Evolutionary conservation across 2,797 vertebrate genomes (phyloP), one percentile per base, ranked within the genome.

Genomic region (Sternarchorhynchus goeldii): DNA sequence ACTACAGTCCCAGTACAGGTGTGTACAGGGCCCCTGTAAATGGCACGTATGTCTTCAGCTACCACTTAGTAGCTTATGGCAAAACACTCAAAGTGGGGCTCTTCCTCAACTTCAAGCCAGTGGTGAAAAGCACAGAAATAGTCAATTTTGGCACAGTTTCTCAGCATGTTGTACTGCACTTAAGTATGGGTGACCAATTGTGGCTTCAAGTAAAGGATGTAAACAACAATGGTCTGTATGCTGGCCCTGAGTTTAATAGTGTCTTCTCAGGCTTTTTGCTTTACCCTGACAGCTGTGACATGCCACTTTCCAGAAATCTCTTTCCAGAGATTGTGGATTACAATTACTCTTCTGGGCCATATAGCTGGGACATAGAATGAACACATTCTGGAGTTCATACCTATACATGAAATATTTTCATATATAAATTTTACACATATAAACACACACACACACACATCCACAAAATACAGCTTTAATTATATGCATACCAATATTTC

Each of bases 21-120:
- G 73, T 90, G 0, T 94, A 91, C 88, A 83, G 0, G 0, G 92
- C 91, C 0, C 91, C 92, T 0, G 17, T 90, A 50, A 92, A 93
- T 1, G 93, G 92, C 67, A 93, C 91, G 17, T 94, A 93, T 8
- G 12, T 90, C 75, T 93, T 94, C 75, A 85, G 62, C 81, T 92
- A 85, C 85, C 45, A 90, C 82, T 71, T 92, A n/a, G 63, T 81
- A 0, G 82, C 84, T 2, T 62, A 10, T 0, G 0, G 0, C 0
- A 88, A 31, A 62, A 2, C 21, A 0, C 90, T 93, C 2, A 90
- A 86, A 70, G 88, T 91, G 0, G 92, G 90, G 8, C 65, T 94
- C 20, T 94, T 90, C 71, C 65, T 0, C 25, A 91, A 93, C 82
- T 87, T 62, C 53, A 2, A 0, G 1, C 86, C 91, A 0, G 0